Evolutionary conservation across 2,113 vertebrate species (phyloP).

Genomic region (Antigone vipio): DNA sequence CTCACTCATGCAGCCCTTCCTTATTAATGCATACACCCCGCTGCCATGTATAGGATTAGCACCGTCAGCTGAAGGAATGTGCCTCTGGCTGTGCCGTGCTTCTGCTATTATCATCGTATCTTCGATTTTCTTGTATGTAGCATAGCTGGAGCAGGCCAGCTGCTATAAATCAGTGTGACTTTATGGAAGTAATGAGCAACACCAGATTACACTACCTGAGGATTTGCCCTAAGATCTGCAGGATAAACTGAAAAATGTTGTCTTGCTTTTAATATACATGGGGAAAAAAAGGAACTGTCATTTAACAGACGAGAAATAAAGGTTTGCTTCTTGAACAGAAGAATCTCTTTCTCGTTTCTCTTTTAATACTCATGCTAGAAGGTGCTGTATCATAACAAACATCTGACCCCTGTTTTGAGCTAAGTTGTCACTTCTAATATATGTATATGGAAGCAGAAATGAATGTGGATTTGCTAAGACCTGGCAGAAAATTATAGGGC

Average conservation of each 20-base stretch:
- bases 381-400: neutral
- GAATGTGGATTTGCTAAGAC: neutral
- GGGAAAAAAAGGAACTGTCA: neutral
- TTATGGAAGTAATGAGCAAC: neutral
- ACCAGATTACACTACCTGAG: neutral
- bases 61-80: neutral
- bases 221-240: neutral
- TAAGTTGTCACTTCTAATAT: neutral
- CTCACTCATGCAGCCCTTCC: neutral
- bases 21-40: neutral
- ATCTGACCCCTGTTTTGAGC: neutral
- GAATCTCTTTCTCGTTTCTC: neutral
- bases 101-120: constrained; percentile 11
- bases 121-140: neutral
- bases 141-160: neutral
- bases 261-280: neutral
- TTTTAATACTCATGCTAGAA: neutral
- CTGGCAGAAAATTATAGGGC: constrained; percentile 26
- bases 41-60: neutral
- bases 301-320: neutral
- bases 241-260: neutral
- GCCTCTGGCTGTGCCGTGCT: neutral
- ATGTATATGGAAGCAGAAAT: neutral
- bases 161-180: constrained; percentile 2
- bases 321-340: neutral